Evolutionary conservation across 2,113 vertebrate genomes (phyloP).

Genomic region (Archilochus colubris): DNA sequence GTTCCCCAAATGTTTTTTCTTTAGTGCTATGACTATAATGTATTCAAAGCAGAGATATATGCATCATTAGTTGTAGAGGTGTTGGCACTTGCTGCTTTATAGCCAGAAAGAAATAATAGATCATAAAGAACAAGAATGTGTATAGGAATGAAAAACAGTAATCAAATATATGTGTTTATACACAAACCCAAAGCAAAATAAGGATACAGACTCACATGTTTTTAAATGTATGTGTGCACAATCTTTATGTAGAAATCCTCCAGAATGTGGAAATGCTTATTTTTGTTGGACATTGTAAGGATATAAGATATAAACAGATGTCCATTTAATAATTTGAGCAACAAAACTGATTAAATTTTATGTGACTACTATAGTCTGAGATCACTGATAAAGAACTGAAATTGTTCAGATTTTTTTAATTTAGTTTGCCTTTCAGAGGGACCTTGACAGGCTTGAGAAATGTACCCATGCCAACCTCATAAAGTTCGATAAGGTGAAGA

Average conservation of each 20-base stretch:
- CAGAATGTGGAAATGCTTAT: background rate
- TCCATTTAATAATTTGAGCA: background rate
- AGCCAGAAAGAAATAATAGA: slow-evolving; percentile 38
- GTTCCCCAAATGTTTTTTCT: slow-evolving; percentile 38
- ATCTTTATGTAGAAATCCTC: background rate
- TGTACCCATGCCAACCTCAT: too few relatives aligned
- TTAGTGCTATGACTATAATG: slow-evolving; percentile 19
- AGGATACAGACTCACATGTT: background rate
- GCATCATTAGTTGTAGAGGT: slow-evolving; percentile 47
- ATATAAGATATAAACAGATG: background rate
- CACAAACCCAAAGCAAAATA: background rate
- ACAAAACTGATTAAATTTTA: background rate
- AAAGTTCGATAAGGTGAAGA: too few relatives aligned
- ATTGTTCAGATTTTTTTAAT: background rate
- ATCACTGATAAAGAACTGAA: background rate
- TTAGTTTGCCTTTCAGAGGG: too few relatives aligned
- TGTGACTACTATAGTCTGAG: background rate
- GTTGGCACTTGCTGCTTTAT: slow-evolving; percentile 47
- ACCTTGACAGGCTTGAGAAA: too few relatives aligned
- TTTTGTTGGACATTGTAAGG: background rate
- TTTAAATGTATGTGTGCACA: background rate
- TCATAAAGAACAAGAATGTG: slow-evolving; percentile 51
- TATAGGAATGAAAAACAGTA: slow-evolving; percentile 8
- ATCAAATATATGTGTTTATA: slow-evolving; percentile 20
- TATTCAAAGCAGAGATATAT: slow-evolving; percentile 48